phyloP scores from a whole-genome alignment of 2,888 invertebrate species.

The Netelia fuscicornis region DNA sequence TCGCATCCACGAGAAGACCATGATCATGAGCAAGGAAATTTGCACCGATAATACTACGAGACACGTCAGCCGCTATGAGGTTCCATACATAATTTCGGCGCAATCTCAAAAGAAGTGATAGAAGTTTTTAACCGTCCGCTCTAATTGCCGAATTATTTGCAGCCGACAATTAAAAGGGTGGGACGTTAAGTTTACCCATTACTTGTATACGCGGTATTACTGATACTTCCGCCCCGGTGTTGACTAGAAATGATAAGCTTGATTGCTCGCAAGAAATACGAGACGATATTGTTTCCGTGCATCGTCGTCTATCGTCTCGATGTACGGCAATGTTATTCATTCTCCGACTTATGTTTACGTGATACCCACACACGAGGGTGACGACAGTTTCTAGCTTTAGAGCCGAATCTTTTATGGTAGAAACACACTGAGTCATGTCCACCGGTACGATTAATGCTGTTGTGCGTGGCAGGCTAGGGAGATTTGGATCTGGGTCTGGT shows the following conservation, averaged over 20 bases:
- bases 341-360: neutral
- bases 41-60: slow-evolving; percentile 56
- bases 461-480: too few relatives aligned
- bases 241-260: neutral
- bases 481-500: too few relatives aligned
- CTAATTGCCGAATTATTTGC: slow-evolving; percentile 59
- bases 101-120: slow-evolving; percentile 56
- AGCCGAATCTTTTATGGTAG: too few relatives aligned
- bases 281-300: neutral
- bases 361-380: too few relatives aligned
- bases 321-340: neutral
- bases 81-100: slow-evolving; percentile 58
- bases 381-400: too few relatives aligned
- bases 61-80: slow-evolving; percentile 61
- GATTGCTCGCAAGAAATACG: neutral
- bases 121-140: slow-evolving; percentile 49
- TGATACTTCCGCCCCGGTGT: neutral
- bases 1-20: slow-evolving; percentile 35
- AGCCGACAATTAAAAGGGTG: slow-evolving; percentile 24
- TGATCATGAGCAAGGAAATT: slow-evolving; percentile 36
- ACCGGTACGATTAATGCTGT: too few relatives aligned
- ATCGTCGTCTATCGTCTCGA: neutral
- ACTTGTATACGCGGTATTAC: neutral
- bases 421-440: too few relatives aligned
- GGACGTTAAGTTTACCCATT: too few relatives aligned